Evolutionary conservation across 1,140 invertebrate species (phyloP).

Genomic region (Paramacrobiotus metropolitanus): DNA sequence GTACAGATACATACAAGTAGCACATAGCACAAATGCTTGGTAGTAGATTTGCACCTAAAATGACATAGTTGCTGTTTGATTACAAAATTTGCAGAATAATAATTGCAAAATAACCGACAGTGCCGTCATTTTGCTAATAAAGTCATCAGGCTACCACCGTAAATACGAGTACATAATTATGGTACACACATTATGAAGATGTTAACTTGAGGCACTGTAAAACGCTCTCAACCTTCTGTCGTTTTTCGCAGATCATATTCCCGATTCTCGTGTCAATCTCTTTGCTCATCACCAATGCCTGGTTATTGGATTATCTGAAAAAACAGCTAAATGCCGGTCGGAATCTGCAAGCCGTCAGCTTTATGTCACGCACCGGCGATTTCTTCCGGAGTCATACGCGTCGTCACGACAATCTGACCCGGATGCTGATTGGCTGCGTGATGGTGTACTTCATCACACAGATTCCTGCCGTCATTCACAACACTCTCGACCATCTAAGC

Average conservation of each 20-base stretch:
- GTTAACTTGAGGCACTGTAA: too few relatives aligned
- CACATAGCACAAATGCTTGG: too few relatives aligned
- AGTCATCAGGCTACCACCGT: too few relatives aligned
- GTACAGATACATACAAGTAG: too few relatives aligned
- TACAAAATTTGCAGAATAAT: too few relatives aligned
- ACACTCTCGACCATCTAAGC: not conserved
- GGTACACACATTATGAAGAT: too few relatives aligned
- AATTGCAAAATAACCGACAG: too few relatives aligned
- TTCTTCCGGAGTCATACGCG: not conserved
- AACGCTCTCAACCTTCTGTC: too few relatives aligned
- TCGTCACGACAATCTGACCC: not conserved
- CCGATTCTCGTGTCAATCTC: not conserved
- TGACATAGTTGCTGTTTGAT: too few relatives aligned
- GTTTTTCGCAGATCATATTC: not conserved
- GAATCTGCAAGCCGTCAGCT: not conserved
- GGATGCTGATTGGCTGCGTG: not conserved
- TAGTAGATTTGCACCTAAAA: too few relatives aligned
- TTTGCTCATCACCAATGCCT: not conserved
- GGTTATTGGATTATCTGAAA: not conserved
- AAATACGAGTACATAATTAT: too few relatives aligned
- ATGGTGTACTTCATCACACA: not conserved
- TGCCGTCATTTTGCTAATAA: too few relatives aligned
- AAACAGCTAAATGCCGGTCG: not conserved
- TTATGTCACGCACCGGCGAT: not conserved
- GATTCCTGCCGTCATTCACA: not conserved